phyloP scores from a whole-genome alignment of 2,888 invertebrate genomes.

The Caradrina clavipalpis region DNA sequence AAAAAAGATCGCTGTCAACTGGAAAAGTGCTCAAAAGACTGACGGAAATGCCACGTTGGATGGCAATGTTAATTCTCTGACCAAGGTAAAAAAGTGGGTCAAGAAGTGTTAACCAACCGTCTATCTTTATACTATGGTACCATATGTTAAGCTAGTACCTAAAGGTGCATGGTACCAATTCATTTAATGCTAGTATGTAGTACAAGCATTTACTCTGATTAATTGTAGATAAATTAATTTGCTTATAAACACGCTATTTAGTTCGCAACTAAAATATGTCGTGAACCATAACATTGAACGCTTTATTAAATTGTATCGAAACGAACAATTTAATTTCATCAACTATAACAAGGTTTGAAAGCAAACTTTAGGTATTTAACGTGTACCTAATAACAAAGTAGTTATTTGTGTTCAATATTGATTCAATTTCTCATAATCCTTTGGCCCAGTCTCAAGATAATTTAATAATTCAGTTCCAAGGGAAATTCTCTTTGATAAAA shows the following conservation, averaged over 20 bases:
- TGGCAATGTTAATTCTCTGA: too few species aligned
- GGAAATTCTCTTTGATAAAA: conserved; percentile 34
- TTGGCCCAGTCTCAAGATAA: conserved; percentile 28
- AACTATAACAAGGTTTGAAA: conserved; percentile 41
- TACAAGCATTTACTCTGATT: too few species aligned
- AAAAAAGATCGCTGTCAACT: too few species aligned
- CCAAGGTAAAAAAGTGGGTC: too few species aligned
- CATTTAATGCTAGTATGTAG: too few species aligned
- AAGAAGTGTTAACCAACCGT: too few species aligned
- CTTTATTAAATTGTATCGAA: conserved; percentile 46
- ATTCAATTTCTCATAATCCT: conserved; percentile 50
- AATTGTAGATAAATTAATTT: neutral
- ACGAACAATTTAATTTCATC: conserved; percentile 51
- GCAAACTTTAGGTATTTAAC: conserved; percentile 46
- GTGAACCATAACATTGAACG: conserved; percentile 19
- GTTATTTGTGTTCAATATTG: conserved; percentile 45
- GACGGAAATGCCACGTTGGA: too few species aligned
- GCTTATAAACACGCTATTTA: conserved; percentile 5
- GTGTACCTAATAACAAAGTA: conserved; percentile 36
- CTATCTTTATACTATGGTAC: too few species aligned
- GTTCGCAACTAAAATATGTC: conserved; percentile 21
- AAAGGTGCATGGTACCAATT: too few species aligned
- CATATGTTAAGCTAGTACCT: neutral
- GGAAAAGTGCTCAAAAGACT: too few species aligned
- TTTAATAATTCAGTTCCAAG: conserved; percentile 38